A percentile compares a stretch with the other conserved stretches of the same genome.
phyloP scores from a whole-genome alignment of 1,140 invertebrate species.

The Nebria ingens region DNA sequence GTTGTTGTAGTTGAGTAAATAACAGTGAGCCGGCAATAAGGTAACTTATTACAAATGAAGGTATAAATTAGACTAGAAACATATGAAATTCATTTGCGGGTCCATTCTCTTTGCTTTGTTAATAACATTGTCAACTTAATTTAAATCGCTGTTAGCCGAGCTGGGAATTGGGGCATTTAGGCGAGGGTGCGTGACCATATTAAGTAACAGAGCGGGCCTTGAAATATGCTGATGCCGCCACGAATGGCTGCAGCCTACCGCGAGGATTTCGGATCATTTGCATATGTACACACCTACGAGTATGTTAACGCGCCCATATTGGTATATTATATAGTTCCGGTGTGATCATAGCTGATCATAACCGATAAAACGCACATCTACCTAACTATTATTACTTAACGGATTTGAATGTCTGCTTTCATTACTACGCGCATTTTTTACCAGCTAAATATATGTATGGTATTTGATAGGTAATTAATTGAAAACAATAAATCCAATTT shows the following conservation, averaged over 20 bases:
- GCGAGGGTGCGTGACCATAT: not conserved
- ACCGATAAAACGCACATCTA: too few species aligned
- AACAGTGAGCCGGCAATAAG: too few species aligned
- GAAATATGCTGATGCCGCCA: not conserved
- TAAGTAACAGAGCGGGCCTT: slow-evolving; percentile 1
- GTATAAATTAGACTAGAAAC: not conserved
- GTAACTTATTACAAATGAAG: too few species aligned
- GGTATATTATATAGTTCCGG: too few species aligned
- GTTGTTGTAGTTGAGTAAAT: not conserved
- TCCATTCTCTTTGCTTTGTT: not conserved
- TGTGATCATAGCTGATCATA: too few species aligned
- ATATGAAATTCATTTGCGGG: slow-evolving; percentile 1
- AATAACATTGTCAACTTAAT: not conserved
- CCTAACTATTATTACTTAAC: too few species aligned
- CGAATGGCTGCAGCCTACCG: not conserved
- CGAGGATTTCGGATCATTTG: not conserved
- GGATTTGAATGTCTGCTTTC: too few species aligned
- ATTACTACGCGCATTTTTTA: too few species aligned
- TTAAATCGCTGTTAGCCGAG: not conserved
- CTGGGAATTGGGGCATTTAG: not conserved
- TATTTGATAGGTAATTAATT: too few species aligned
- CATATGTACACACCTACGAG: not conserved
- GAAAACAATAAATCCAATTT: too few species aligned
- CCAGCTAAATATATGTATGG: too few species aligned
- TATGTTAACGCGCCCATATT: not conserved